These are phyloP conservation scores for Pogonognathellus flavescens DNA, from an alignment of 1,140 invertebrate genomes.

Conservation along the genomic window DNA sequence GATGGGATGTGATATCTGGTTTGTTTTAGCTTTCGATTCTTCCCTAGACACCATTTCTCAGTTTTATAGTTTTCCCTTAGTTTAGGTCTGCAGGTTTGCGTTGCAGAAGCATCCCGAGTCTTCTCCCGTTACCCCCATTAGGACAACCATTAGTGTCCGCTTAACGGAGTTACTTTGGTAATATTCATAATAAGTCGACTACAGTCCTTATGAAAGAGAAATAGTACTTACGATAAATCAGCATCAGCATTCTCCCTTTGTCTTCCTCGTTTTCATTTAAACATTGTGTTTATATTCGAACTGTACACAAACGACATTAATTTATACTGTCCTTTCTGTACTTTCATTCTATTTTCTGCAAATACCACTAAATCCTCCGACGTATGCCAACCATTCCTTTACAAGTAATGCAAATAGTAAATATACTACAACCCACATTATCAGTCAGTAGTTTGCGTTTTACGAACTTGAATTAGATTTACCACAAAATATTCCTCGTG, in stretches of 20 bases:
- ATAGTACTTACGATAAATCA: not conserved
- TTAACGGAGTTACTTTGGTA: constrained; percentile 34
- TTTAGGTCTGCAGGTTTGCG: constrained; percentile 5
- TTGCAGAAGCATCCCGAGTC: constrained; percentile 10
- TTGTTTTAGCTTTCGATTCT: constrained; percentile 47
- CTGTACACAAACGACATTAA: too few species aligned
- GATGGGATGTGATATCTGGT: constrained; percentile 27
- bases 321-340: too few species aligned
- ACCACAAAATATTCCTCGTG: too few species aligned
- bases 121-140: constrained; percentile 45
- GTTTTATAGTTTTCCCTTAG: constrained; percentile 38
- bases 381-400: too few species aligned
- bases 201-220: not conserved
- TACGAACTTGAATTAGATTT: too few species aligned
- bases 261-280: not conserved
- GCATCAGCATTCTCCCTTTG: not conserved
- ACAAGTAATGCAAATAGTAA: too few species aligned
- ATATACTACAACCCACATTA: too few species aligned
- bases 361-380: too few species aligned
- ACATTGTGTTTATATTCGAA: too few species aligned
- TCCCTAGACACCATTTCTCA: constrained; percentile 45
- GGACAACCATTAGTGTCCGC: constrained; percentile 41
- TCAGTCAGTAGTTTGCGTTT: too few species aligned
- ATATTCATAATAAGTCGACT: constrained; percentile 13
- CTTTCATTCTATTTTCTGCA: too few species aligned